phyloP scores from a whole-genome alignment of 2,113 vertebrate species.

The Albula glossodonta region DNA sequence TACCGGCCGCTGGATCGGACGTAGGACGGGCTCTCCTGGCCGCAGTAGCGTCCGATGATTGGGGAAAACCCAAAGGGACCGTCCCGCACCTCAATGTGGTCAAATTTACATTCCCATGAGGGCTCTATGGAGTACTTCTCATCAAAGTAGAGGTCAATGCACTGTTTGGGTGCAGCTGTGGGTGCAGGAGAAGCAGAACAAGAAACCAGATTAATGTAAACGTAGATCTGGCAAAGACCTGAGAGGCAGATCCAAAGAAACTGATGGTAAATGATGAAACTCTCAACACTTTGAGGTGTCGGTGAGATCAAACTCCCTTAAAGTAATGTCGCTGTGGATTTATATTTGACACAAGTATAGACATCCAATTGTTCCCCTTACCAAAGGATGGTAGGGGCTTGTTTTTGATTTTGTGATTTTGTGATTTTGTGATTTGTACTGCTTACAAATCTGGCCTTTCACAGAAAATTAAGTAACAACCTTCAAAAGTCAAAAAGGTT shows the following conservation, averaged over 20 bases:
- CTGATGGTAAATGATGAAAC: not conserved
- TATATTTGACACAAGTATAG: not conserved
- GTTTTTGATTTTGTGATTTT: no score
- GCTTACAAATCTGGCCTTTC: not conserved
- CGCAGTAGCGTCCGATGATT: conserved; percentile 95
- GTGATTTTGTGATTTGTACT: no score
- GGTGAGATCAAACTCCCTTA: not conserved
- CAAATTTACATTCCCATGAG: conserved; percentile 99
- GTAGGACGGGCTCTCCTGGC: conserved; percentile 91
- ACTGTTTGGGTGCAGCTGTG: conserved; percentile 93
- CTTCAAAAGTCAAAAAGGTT: not conserved
- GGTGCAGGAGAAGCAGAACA: conserved; percentile 27
- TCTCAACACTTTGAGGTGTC: no score
- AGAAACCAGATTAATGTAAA: no score
- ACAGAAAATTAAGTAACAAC: not conserved
- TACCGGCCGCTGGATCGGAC: conserved; percentile 97
- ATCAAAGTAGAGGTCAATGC: conserved; percentile 96
- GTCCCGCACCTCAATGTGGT: conserved; percentile 97
- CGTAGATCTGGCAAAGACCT: not conserved
- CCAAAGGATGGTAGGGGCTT: not conserved
- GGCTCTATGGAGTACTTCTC: conserved; percentile 97
- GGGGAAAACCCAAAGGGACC: conserved; percentile 98
- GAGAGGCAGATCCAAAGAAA: conserved; percentile 34
- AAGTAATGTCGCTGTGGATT: not conserved
- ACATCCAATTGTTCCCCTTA: not conserved